These are phyloP conservation scores for Mycetomoellerius zeteki DNA, from an alignment of 1,140 invertebrate genomes.

Conservation along the genomic window DNA sequence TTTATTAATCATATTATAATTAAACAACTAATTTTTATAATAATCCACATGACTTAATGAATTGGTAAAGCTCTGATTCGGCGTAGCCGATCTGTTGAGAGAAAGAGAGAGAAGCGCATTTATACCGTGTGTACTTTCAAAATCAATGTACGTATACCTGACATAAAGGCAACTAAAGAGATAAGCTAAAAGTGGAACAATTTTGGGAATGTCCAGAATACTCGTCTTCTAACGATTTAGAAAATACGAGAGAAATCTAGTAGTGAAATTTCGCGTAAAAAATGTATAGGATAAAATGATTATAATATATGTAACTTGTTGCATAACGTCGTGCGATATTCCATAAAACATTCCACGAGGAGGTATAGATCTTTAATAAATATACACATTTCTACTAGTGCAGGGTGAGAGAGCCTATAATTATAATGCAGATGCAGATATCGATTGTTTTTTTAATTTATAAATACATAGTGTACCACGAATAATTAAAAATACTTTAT, in stretches of 20 bases:
- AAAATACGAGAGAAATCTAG: slow-evolving; percentile 52
- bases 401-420: slow-evolving; percentile 40
- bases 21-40: neutral
- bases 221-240: slow-evolving; percentile 48
- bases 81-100: neutral
- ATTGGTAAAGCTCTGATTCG: neutral
- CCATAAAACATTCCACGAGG: slow-evolving; percentile 7
- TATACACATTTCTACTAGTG: slow-evolving; percentile 51
- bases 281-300: slow-evolving; percentile 59
- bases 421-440: slow-evolving; percentile 33
- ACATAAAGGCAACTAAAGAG: slow-evolving; percentile 53
- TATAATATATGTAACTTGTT: slow-evolving; percentile 67
- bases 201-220: slow-evolving; percentile 41
- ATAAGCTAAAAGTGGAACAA: slow-evolving; percentile 55
- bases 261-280: slow-evolving; percentile 53
- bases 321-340: slow-evolving; percentile 58
- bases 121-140: slow-evolving; percentile 61
- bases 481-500: slow-evolving; percentile 2
- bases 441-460: slow-evolving; percentile 12
- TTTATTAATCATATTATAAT: neutral
- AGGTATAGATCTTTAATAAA: slow-evolving; percentile 42
- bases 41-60: neutral
- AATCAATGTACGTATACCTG: slow-evolving; percentile 62
- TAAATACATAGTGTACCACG: neutral
- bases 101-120: neutral